phyloP scores from a whole-genome alignment of 2,113 vertebrate genomes.

The Colossoma macropomum region DNA sequence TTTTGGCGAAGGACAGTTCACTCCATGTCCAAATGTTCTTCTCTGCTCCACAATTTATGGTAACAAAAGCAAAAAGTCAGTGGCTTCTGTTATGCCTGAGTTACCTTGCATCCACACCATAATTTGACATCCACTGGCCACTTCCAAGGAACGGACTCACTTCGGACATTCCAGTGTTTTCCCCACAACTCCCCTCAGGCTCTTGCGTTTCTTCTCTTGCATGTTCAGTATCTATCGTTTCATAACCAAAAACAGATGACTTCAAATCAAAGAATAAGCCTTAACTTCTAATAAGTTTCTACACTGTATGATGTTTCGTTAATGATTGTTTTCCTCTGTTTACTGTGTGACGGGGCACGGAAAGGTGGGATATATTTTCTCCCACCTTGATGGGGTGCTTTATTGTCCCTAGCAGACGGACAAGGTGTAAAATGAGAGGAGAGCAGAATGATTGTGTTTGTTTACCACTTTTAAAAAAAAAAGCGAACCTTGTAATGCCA shows the following conservation, averaged over 20 bases:
- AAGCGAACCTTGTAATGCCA: constrained; percentile 37
- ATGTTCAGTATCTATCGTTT: constrained; percentile 47
- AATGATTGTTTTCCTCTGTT: constrained; percentile 41
- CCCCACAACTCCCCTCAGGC: constrained; percentile 28
- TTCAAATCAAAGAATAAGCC: constrained; percentile 45
- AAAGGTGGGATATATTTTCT: constrained; percentile 9
- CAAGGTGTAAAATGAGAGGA: constrained; percentile 6
- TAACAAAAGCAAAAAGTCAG: not conserved
- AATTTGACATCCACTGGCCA: not conserved
- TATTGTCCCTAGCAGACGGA: not conserved
- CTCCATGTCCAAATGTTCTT: constrained; percentile 13
- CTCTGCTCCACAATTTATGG: not conserved
- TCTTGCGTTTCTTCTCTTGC: constrained; percentile 35
- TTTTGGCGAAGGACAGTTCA: not conserved
- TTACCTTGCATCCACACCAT: not conserved
- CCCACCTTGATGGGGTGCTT: not conserved
- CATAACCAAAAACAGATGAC: constrained; percentile 48
- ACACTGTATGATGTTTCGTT: constrained; percentile 42
- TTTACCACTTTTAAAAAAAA: constrained; percentile 23
- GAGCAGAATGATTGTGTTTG: constrained; percentile 37
- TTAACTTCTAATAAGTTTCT: constrained; percentile 45
- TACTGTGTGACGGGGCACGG: constrained; percentile 15
- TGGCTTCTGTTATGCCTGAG: constrained; percentile 3
- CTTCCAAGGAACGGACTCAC: not conserved
- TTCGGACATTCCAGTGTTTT: not conserved